phyloP scores from a whole-genome alignment of 2,113 vertebrate genomes.

The Pleuronectes platessa region DNA sequence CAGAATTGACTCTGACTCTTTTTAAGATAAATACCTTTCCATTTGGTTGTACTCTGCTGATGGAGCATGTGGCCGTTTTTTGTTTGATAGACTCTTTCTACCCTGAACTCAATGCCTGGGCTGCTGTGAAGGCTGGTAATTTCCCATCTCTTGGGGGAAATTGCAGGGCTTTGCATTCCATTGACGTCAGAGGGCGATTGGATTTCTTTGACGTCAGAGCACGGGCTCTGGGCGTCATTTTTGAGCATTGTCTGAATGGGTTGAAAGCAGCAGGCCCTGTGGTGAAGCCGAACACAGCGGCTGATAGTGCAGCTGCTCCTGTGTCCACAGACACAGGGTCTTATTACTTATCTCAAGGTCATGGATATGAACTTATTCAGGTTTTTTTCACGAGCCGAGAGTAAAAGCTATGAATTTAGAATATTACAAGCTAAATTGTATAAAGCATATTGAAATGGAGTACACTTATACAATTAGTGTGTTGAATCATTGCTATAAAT shows the following conservation, averaged over 20 bases:
- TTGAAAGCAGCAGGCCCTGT: constrained; percentile 58
- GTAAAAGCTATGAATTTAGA: background rate
- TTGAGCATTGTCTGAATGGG: constrained; percentile 40
- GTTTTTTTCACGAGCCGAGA: constrained; percentile 1
- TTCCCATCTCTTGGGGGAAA: constrained; percentile 41
- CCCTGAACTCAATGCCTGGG: constrained; percentile 8
- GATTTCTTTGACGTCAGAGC: constrained; percentile 67
- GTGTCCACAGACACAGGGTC: constrained; percentile 18
- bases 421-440: too few species aligned
- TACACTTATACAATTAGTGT: background rate
- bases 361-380: constrained; percentile 9
- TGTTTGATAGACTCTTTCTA: constrained; percentile 14
- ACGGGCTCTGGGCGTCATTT: constrained; percentile 62
- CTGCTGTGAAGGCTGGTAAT: constrained; percentile 32
- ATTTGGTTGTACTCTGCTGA: constrained; percentile 9
- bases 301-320: constrained; percentile 64
- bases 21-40: background rate
- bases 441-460: too few species aligned
- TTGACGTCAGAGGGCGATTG: constrained; percentile 68
- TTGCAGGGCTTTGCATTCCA: constrained; percentile 39
- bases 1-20: background rate
- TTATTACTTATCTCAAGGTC: constrained; percentile 50
- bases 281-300: constrained; percentile 48
- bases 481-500: background rate
- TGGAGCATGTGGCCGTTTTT: background rate